Evolutionary conservation across 1,140 invertebrate genomes (phyloP).

Genomic region (Megalopta genalis): DNA sequence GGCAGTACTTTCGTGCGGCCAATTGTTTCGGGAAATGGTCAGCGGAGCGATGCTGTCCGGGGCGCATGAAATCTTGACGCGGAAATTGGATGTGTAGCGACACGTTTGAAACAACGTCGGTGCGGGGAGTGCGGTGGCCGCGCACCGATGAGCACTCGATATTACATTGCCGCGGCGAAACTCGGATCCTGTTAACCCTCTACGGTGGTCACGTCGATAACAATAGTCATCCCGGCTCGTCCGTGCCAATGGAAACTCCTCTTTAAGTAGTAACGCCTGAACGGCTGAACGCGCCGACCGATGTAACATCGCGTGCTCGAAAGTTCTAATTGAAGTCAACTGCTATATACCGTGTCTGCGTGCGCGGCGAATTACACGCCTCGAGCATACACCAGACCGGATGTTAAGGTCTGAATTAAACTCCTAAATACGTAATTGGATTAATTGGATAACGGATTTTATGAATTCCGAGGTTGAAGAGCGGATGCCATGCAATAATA

Average conservation of each 20-base stretch:
- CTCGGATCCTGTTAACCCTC: slow-evolving; percentile 6
- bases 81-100: slow-evolving; percentile 6
- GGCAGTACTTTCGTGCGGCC: too few relatives aligned
- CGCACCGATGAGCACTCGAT: background rate
- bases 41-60: background rate
- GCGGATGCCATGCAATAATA: too few relatives aligned
- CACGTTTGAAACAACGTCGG: background rate
- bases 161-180: background rate
- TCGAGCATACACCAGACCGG: background rate
- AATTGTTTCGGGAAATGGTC: background rate
- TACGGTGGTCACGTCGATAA: slow-evolving; percentile 7
- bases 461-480: too few relatives aligned
- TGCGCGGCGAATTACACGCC: background rate
- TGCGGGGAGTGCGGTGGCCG: background rate
- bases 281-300: background rate
- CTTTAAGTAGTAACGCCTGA: background rate
- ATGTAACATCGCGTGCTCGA: background rate
- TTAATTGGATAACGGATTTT: too few relatives aligned
- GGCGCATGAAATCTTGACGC: background rate
- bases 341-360: background rate
- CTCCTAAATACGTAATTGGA: background rate
- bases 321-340: slow-evolving; percentile 8
- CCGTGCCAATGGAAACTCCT: slow-evolving; percentile 1
- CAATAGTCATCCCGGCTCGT: slow-evolving; percentile 4
- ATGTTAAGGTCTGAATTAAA: background rate